Conservation (phyloP, 1,140 invertebrate species). For the Elymnias hypermnestra region DNA sequence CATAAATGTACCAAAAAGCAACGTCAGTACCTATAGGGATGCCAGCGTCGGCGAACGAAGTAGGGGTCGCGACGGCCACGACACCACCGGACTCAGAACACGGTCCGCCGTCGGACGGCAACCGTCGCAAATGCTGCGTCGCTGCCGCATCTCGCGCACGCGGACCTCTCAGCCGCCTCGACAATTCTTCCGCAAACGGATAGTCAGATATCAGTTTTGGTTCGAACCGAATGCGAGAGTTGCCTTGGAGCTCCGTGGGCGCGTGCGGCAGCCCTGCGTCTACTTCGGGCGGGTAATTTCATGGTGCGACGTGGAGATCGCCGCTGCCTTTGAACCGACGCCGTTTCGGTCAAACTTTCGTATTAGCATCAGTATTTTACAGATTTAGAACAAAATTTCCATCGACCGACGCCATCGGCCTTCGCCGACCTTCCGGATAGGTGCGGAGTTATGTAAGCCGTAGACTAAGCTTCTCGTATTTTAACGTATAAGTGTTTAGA, state of each 20-base stretch:
- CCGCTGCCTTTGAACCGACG: slow-evolving; percentile 9
- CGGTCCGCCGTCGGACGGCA: too few relatives aligned
- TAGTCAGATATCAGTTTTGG: too few relatives aligned
- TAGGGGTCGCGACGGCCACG: too few relatives aligned
- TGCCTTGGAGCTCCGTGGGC: too few relatives aligned
- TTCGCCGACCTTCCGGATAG: neutral
- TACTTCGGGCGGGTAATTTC: slow-evolving; percentile 16
- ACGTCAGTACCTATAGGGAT: neutral
- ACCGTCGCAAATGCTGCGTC: too few relatives aligned
- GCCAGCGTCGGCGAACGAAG: neutral
- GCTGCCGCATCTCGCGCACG: too few relatives aligned
- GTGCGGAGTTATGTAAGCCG: too few relatives aligned
- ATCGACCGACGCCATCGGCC: neutral
- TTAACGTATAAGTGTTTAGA: slow-evolving; percentile 47
- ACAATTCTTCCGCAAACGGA: slow-evolving; percentile 21
- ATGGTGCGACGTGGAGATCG: slow-evolving; percentile 15
- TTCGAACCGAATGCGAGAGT: too few relatives aligned
- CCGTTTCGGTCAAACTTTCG: slow-evolving; percentile 11
- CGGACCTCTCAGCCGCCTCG: too few relatives aligned
- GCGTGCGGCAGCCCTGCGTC: neutral
- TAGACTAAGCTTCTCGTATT: slow-evolving; percentile 54
- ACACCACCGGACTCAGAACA: too few relatives aligned
- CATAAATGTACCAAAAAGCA: neutral
- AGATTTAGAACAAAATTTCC: slow-evolving; percentile 7
- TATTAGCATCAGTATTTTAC: slow-evolving; percentile 19